These are phyloP conservation scores for Stenchaetothrips biformis DNA, from an alignment of 2,888 invertebrate genomes.

Conservation along the genomic window DNA sequence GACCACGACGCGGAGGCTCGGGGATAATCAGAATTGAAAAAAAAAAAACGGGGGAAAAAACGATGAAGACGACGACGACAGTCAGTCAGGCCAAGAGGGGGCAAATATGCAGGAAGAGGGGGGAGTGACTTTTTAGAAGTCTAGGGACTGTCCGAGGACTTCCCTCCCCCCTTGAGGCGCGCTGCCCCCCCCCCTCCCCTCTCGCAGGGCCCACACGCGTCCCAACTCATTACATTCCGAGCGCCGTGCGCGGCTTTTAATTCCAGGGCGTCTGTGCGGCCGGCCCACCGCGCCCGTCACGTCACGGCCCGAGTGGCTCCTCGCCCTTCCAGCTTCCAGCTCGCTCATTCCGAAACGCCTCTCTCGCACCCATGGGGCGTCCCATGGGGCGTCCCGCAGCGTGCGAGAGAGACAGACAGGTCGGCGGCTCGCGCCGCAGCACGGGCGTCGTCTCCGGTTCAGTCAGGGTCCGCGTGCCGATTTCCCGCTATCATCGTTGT, in stretches of 20 bases:
- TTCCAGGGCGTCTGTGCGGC: not conserved
- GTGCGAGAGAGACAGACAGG: too few species aligned
- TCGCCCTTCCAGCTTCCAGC: too few species aligned
- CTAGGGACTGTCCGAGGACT: too few species aligned
- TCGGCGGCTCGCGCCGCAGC: too few species aligned
- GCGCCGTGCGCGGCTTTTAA: not conserved
- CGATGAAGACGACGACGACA: not conserved
- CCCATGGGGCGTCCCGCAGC: not conserved
- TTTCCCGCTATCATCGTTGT: too few species aligned
- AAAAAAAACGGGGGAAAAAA: not conserved
- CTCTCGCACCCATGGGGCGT: conserved; percentile 22
- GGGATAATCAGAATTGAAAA: not conserved
- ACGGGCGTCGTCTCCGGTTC: too few species aligned
- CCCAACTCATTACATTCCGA: not conserved
- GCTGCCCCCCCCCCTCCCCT: not conserved
- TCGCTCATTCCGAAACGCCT: conserved; percentile 31
- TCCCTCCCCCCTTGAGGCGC: not conserved
- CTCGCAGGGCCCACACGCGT: not conserved
- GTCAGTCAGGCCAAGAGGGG: not conserved
- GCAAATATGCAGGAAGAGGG: not conserved
- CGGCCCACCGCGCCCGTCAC: conserved; percentile 20
- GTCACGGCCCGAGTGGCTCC: not conserved
- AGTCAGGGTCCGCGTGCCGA: too few species aligned
- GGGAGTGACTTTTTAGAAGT: too few species aligned
- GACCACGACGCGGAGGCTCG: not conserved